Evolutionary conservation across 2,888 invertebrate genomes (phyloP), one percentile per base, ranked within the genome.

Genomic region (Drosophila kambysellisi): DNA sequence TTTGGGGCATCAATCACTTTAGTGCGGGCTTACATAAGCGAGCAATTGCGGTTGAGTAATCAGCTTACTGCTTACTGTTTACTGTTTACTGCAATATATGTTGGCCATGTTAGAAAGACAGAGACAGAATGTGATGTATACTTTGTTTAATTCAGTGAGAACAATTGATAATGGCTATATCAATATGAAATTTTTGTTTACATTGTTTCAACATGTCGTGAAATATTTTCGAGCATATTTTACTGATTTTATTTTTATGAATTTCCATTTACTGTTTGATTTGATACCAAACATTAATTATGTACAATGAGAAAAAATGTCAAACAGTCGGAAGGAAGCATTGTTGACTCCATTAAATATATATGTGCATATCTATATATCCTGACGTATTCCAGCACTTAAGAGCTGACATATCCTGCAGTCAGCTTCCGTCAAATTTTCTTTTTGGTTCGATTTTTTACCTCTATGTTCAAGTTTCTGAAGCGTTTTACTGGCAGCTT

Each of bases 1-100:
- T 29, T 25, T 25, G 41, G n/a, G 33, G 71, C 83, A 84, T 84
- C 89, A 86, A 84, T 84, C 83, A 84, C 82, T 62, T 64, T 37
- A n/a, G 25, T 32, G 32, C 35, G n/a, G 35, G 39, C 20, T 25
- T 54, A 70, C 58, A 78, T 62, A 68, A 63, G 20, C 65, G 35
- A 70, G 66, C 80, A 75, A 75, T 79, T 79, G 77, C 63, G 80
- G 76, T 79, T 79, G 70, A 63, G 52, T 63, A 43, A 70, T 75
- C 62, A 52, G 39, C 35, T 46, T 25, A 25, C n/a, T n/a, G n/a
- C n/a, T n/a, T n/a, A n/a, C 46, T 46, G 46, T 25, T 46, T 46
- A 30, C 46, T 46, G 46, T 25, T 46, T 46, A 30, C 41, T 39
- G 35, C 4, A 20, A 39, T 7, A 32, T 57, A 17, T 20, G n/a